Conservation (phyloP, 2,113 vertebrate genomes). For the Hemibagrus wyckioides region DNA sequence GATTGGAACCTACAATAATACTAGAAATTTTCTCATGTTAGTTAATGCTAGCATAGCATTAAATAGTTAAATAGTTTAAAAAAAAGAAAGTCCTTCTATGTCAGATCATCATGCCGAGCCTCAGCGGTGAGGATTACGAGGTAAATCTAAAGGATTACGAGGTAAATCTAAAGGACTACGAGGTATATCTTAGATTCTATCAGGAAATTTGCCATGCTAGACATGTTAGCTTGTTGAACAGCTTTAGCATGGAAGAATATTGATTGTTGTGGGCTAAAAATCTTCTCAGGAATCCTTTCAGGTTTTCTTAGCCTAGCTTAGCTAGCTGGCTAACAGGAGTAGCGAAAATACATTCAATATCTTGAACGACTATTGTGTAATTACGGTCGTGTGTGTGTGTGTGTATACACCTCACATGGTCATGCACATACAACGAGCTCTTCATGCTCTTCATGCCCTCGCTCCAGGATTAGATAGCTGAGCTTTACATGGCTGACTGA, state of each 20-base stretch:
- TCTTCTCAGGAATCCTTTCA: neutral
- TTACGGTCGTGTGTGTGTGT: neutral
- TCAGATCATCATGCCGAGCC: neutral
- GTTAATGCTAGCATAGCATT: neutral
- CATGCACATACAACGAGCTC: conserved; percentile 14
- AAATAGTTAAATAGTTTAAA: neutral
- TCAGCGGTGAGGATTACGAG: neutral
- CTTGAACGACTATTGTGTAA: neutral
- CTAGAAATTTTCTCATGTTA: neutral
- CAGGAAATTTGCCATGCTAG: neutral
- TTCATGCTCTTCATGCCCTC: conserved; percentile 48
- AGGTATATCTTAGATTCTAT: no score
- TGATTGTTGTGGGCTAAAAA: neutral
- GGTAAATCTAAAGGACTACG: neutral
- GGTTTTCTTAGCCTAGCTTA: neutral
- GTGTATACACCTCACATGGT: conserved; percentile 21
- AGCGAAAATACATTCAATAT: neutral
- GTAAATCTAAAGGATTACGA: neutral
- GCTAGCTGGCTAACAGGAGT: neutral
- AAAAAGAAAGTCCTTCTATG: neutral
- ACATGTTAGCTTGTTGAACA: neutral
- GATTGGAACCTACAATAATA: neutral
- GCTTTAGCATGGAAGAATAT: neutral
- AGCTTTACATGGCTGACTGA: conserved; percentile 66
- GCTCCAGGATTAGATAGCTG: conserved; percentile 66